Evolutionary conservation across 2,797 vertebrate genomes (phyloP), one percentile per base, ranked within the genome.

Genomic region (Lindbergichthys nudifrons): DNA sequence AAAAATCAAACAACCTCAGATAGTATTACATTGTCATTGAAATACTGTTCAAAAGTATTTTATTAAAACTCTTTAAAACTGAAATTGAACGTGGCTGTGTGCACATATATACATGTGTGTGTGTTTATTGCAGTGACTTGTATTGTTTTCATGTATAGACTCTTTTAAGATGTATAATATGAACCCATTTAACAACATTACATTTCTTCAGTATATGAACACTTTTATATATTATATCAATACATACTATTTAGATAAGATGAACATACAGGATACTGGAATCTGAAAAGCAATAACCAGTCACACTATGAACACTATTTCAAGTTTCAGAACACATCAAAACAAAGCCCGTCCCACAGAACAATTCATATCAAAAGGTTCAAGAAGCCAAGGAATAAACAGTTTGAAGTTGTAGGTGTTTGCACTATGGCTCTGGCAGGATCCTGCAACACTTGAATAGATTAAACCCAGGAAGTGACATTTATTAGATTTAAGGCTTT

Each of bases 11-110:
- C 32, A 36, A 84, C 15, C 62, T 81, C 50, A 61, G 32, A 79
- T 65, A 91, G 82, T 88, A 83, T 88, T 90, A 83, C 52, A 65
- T 69, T 87, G 76, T 88, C 60, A 87, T 81, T 85, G 77, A 77
- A 79, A 89, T 74, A 83, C 65, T 82, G 70, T 12, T 78, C 73
- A 70, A 79, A 83, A 58, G 4, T 56, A 32, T 79, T 79, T 51
- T 65, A 89, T 89, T 87, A 90, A 91, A 92, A 73, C 30, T 81
- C 60, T 82, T 71, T 50, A 36, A 80, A 82, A 65, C 42, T 59
- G 18, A 81, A 60, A 16, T 3, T 61, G 36, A 72, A 42, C 75
- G 50, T 88, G 50, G 23, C 4, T 85, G 58, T 86, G 57, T 75
- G 21, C 59, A 75, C 45, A 53, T 63, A 9, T 36, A 51, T 50